Percentiles rank a stretch among this genome's conserved stretches.
Evolutionary conservation across 2,797 vertebrate species (phyloP).

Genomic region (Silurus aristotelis): DNA sequence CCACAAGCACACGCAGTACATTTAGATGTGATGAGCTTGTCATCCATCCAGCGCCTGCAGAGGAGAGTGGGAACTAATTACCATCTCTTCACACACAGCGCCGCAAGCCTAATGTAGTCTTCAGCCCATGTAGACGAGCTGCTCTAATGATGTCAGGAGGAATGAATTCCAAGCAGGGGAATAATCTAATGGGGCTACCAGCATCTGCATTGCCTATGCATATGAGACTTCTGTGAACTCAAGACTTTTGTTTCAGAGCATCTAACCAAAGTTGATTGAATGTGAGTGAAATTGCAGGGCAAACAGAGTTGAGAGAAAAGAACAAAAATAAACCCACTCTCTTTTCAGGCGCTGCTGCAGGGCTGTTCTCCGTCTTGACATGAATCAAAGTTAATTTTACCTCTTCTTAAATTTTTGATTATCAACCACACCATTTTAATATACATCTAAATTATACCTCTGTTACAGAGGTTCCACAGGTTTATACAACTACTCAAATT

Average conservation of each 20-base stretch:
- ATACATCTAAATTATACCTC: slow-evolving; percentile 82
- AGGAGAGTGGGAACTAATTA: slow-evolving; percentile 57
- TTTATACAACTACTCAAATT: slow-evolving; percentile 89
- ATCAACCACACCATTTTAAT: slow-evolving; percentile 93
- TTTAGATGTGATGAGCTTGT: slow-evolving; percentile 65
- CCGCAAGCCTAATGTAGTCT: slow-evolving; percentile 53
- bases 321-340: slow-evolving; percentile 42
- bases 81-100: slow-evolving; percentile 54
- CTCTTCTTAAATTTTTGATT: slow-evolving; percentile 88
- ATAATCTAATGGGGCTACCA: slow-evolving; percentile 48
- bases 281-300: slow-evolving; percentile 23
- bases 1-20: slow-evolving; percentile 60
- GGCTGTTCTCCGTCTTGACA: slow-evolving; percentile 86
- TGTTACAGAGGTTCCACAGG: slow-evolving; percentile 62
- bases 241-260: slow-evolving; percentile 59
- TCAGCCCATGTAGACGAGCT: slow-evolving; percentile 57
- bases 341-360: slow-evolving; percentile 12
- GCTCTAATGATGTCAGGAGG: slow-evolving; percentile 56
- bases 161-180: slow-evolving; percentile 57
- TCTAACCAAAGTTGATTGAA: slow-evolving; percentile 56
- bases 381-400: slow-evolving; percentile 72
- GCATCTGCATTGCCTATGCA: slow-evolving; percentile 44
- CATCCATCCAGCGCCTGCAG: slow-evolving; percentile 63
- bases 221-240: slow-evolving; percentile 38
- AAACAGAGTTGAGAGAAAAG: slow-evolving; percentile 30